phyloP scores from a whole-genome alignment of 2,113 vertebrate genomes.

The Eulemur rufifrons region DNA sequence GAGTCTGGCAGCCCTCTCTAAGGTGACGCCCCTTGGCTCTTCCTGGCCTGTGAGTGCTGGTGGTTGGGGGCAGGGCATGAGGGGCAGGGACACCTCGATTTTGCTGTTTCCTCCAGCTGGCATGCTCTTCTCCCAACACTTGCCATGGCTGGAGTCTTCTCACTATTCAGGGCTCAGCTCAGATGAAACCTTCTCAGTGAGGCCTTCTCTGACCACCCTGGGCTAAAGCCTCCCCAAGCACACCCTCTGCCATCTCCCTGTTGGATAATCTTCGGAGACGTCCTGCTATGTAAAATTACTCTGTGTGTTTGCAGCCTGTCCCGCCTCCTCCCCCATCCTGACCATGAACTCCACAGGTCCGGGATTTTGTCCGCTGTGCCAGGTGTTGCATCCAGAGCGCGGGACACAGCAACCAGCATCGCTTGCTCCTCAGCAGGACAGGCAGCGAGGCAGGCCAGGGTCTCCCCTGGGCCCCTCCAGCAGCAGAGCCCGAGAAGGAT shows the following conservation, averaged over 20 bases:
- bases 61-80: fast-evolving
- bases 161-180: neutral
- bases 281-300: neutral
- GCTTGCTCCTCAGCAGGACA: neutral
- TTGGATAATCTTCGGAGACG: neutral
- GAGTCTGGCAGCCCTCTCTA: neutral
- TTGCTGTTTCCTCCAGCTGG: neutral
- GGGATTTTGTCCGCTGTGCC: neutral
- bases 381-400: neutral
- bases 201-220: neutral
- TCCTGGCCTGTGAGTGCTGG: neutral
- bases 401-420: fast-evolving
- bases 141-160: neutral
- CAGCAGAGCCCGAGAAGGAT: neutral
- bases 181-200: neutral
- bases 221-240: neutral
- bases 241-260: neutral
- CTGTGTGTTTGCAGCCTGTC: neutral
- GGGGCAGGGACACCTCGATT: neutral
- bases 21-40: neutral
- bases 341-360: neutral
- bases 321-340: too few species aligned
- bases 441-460: neutral
- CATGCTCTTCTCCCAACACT: neutral
- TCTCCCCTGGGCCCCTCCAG: neutral